phyloP scores from a whole-genome alignment of 2,113 vertebrate species.

The Cyanistes caeruleus region DNA sequence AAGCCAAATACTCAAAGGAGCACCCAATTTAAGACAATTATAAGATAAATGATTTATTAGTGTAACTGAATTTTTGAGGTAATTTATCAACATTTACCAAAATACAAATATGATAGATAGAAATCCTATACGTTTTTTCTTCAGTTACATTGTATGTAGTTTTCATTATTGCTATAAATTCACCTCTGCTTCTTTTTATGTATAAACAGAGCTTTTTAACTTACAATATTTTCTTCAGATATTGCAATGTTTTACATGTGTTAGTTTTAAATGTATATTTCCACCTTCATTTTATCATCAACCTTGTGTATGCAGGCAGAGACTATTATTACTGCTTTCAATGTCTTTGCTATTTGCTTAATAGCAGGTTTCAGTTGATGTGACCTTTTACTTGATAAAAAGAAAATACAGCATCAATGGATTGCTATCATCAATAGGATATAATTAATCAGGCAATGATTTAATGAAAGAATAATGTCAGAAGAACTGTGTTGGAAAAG shows the following conservation, averaged over 20 bases:
- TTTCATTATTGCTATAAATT: background rate
- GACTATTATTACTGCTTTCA: constrained; percentile 55
- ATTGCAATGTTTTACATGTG: constrained; percentile 3
- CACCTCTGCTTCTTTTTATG: background rate
- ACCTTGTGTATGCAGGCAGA: background rate
- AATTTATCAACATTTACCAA: background rate
- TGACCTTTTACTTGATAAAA: constrained; percentile 70
- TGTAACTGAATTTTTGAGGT: background rate
- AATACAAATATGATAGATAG: background rate
- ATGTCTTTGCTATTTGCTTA: constrained; percentile 70
- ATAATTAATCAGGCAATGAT: constrained; percentile 67
- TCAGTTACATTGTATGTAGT: background rate
- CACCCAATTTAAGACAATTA: background rate
- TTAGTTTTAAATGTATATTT: constrained; percentile 39
- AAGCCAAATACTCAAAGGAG: background rate
- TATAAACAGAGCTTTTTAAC: background rate
- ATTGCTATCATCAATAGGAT: constrained; percentile 62
- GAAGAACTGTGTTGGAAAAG: constrained; percentile 43
- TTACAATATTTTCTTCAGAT: constrained; percentile 6
- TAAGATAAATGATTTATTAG: background rate
- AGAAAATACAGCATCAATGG: constrained; percentile 61
- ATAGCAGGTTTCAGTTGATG: constrained; percentile 59
- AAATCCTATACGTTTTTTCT: background rate
- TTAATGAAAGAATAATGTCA: constrained; percentile 73
- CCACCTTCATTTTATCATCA: constrained; percentile 27